Evolutionary conservation across 2,888 invertebrate species (phyloP).

Genomic region (Dynastes grantii): DNA sequence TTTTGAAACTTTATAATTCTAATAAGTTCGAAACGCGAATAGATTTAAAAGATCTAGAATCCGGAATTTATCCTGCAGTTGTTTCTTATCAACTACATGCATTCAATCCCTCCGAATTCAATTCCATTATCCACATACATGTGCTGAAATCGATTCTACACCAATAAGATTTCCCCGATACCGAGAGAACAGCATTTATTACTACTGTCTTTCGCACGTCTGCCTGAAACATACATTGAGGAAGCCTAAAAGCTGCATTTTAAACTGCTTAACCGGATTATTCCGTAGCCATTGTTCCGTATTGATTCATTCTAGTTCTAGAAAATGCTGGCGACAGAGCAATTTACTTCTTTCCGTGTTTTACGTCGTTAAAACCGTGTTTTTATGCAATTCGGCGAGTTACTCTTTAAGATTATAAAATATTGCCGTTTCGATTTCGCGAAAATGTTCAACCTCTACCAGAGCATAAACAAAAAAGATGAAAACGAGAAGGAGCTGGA

Average conservation of each 20-base stretch:
- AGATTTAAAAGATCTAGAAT: no score
- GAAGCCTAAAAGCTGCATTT: conserved; percentile 38
- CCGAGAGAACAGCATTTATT: neutral
- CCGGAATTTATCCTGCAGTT: no score
- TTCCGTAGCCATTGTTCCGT: conserved; percentile 23
- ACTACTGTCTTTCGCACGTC: neutral
- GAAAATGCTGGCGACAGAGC: conserved; percentile 18
- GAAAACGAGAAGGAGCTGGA: conserved; percentile 74
- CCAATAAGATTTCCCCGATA: conserved; percentile 1
- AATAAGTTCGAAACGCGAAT: no score
- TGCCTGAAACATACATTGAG: conserved; percentile 9
- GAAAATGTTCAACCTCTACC: conserved; percentile 84
- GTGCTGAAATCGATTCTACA: conserved; percentile 1
- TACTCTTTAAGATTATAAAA: conserved; percentile 7
- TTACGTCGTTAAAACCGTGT: neutral
- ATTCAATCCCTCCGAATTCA: neutral
- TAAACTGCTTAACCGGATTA: conserved; percentile 42
- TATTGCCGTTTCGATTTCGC: conserved; percentile 1
- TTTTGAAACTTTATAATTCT: no score
- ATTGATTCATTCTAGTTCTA: conserved; percentile 35
- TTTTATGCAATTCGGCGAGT: conserved; percentile 24
- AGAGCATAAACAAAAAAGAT: conserved; percentile 77
- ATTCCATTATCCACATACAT: neutral
- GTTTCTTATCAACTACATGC: no score
- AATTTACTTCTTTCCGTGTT: neutral